These are phyloP conservation scores for Meriones psammophilus DNA, from an alignment of 2,797 vertebrate genomes.

Conservation along the genomic window DNA sequence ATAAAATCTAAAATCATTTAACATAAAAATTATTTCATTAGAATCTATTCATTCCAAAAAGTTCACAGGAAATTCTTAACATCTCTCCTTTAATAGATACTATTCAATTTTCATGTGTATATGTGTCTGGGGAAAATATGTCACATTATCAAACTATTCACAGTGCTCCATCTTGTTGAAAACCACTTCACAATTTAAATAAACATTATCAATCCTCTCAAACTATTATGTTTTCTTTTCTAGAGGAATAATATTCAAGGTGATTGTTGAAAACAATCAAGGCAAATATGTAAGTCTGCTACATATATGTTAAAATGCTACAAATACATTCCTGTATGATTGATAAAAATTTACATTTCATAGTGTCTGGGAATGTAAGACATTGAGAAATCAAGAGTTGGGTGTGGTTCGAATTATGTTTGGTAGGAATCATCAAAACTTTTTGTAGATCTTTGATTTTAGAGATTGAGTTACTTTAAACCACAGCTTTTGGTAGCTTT, in stretches of 20 bases:
- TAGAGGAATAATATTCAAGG: not conserved
- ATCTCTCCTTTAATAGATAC: not conserved
- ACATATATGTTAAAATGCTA: conserved; percentile 11
- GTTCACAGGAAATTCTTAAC: not conserved
- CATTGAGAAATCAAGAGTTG: not conserved
- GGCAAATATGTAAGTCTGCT: not conserved
- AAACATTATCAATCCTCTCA: conserved; percentile 1
- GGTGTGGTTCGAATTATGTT: conserved; percentile 1
- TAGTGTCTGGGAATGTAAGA: not conserved
- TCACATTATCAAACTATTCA: not conserved
- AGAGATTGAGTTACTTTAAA: not conserved
- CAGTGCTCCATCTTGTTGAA: not conserved
- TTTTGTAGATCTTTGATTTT: not conserved
- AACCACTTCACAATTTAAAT: not conserved
- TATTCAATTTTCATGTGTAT: not conserved
- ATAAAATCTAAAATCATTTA: not conserved
- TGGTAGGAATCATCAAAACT: not conserved
- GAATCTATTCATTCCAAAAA: not conserved
- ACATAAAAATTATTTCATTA: conserved; percentile 4
- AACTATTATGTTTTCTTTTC: not conserved
- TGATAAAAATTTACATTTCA: conserved; percentile 35
- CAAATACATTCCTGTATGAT: not conserved
- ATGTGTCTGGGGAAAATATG: conserved; percentile 30
- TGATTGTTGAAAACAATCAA: not conserved
- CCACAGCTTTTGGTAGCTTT: conserved; percentile 15